A percentile compares a stretch with the other conserved stretches of the same genome.
Conservation (phyloP, 2,888 invertebrate species). For the Drosophila diplacantha region DNA sequence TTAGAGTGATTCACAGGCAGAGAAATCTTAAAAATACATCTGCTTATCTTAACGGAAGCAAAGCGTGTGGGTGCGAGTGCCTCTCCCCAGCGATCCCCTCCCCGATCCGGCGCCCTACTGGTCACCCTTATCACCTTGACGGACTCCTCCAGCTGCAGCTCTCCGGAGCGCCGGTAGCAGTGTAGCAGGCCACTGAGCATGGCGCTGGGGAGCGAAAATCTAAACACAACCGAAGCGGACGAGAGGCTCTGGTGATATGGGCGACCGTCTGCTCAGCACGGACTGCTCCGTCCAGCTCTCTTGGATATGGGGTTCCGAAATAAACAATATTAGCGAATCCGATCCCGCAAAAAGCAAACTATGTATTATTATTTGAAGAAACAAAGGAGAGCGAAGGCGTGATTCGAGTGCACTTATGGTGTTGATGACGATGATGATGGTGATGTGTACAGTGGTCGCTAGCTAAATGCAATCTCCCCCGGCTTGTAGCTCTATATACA, state of each 20-base stretch:
- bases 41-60: slow-evolving; percentile 33
- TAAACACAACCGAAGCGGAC: slow-evolving; percentile 24
- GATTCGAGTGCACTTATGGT: slow-evolving; percentile 15
- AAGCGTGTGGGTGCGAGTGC: slow-evolving; percentile 41
- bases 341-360: slow-evolving; percentile 76
- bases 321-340: slow-evolving; percentile 68
- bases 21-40: slow-evolving; percentile 34
- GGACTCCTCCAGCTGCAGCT: slow-evolving; percentile 4
- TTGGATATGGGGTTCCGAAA: slow-evolving; percentile 4
- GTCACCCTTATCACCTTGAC: slow-evolving; percentile 19
- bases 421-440: neutral
- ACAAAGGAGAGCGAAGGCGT: slow-evolving; percentile 25
- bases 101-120: neutral
- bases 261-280: neutral
- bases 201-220: neutral
- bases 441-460: slow-evolving; percentile 3
- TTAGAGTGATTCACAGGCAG: slow-evolving; percentile 6
- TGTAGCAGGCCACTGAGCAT: slow-evolving; percentile 11
- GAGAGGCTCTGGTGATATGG: slow-evolving; percentile 18
- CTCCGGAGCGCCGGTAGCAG: neutral
- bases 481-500: too few species aligned
- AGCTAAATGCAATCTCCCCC: neutral
- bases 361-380: slow-evolving; percentile 39
- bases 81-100: neutral
- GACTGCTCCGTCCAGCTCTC: slow-evolving; percentile 5